Base-by-base conservation (phyloP, 2,113 vertebrate species). In the Nesogale talazaci region DNA sequence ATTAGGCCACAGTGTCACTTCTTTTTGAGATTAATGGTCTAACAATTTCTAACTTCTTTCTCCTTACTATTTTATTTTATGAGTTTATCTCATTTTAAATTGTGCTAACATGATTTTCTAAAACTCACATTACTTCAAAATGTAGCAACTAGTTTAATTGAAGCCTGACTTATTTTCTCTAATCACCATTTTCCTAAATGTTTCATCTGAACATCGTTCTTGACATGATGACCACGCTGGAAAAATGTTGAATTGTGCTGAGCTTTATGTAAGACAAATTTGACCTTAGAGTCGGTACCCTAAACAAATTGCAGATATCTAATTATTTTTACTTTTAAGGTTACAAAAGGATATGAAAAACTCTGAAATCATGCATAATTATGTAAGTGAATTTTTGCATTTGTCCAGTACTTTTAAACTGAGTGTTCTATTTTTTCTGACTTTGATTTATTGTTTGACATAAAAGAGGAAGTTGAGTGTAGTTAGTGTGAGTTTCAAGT, bases 1-100 rank as follows among this genome's bases (percentile, higher is more conserved):
- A 95, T 83, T 93, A 86, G 88, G 77, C 56, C 74, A 86, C 70
- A 91, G 25, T 90, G 80, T 95, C 91, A 94, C 27, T 17, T 92
- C 70, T 86, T 76, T 90, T 91, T 88, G 81, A 92, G 59, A 92
- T 83, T 88, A 95, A 81, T 34, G 65, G n/a, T 20, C 46, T 69
- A 93, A 84, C 61, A 83, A 5, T 88, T 95, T 93, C 65, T 52
- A 95, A 79, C 0, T 88, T 91, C 76, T 38, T 93, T 20, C 4
- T 94, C 29, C 29, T 85, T 14, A 69, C 42, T 84, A 4, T 84
- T 20, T 88, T 91, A 82, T 89, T 89, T 61, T 61, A 61, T 61
- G 16, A 59, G 22, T 16, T 61, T 61, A 61, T 61, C 59, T 61
- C 22, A 61, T 61, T 61, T 61, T 61, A 61, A 61, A 61, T 61